Base-by-base conservation (phyloP, 2,113 vertebrate species). In the Grammomys surdaster region DNA sequence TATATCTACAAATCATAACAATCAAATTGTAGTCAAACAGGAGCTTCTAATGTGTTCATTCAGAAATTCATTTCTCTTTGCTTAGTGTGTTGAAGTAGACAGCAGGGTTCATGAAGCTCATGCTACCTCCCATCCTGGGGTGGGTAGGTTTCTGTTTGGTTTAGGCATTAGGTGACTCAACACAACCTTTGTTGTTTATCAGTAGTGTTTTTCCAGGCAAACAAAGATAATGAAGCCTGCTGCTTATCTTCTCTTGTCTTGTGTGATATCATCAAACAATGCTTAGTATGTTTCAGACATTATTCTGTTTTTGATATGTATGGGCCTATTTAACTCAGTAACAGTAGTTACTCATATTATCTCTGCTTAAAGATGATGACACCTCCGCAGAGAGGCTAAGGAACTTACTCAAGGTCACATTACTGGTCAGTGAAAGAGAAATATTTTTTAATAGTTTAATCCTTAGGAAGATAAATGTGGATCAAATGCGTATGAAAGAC, bases 401-500 rank as follows among this genome's bases (percentile, higher is more conserved):
- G 81, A 96, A 84, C 84, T 96, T 96, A 72, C 82, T 84, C 67
- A 90, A 89, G 58, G 82, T 93, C 75, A 78, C 90, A 73, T 86
- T 93, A 92, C 77, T 89, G 87, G 90, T 94, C 93, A 89, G 67
- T 60, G 87, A 60, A 93, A 92, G 77, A 92, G 81, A 95, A 97
- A 95, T 94, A 73, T 90, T 88, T 90, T 97, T 95, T 90, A 92
- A 91, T 95, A 91, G 94, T 91, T 96, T 92, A 95, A 65, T 22
- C 58, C 46, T 89, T 19, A 56, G 89, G 75, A 80, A 77, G 80
- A 93, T 92, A 86, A 95, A 96, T 95, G 51, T n/a, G 17, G 67
- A 33, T 48, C 56, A 10, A 51, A 82, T 72, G 22, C 90, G 89
- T 94, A 91, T 84, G 88, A 91, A 92, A 96, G 95, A 60, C 12